Evolutionary conservation across 30 jellyfish, hydroid and myxozoan genomes (phyloP).

Genomic region (Haliclystus octoradiatus): DNA sequence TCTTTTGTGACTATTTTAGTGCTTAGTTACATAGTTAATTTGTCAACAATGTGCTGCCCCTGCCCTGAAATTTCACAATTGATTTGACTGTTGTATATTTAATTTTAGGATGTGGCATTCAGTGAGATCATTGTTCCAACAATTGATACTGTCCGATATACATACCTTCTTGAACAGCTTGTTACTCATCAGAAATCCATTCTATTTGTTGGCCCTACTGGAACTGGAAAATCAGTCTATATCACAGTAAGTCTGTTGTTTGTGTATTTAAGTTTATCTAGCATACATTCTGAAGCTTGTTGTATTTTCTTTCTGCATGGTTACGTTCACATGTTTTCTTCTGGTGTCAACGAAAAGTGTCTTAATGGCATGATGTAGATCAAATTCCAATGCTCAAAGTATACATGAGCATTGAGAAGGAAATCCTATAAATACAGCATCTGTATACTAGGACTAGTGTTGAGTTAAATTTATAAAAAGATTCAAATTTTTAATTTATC

Average conservation of each 20-base stretch:
- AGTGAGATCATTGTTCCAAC: conserved; percentile 96
- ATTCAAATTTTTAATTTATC: no score
- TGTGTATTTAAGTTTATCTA: not conserved
- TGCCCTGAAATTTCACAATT: no score
- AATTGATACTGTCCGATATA: conserved; percentile 90
- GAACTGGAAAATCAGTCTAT: conserved; percentile 98
- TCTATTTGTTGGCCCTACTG: conserved; percentile 95
- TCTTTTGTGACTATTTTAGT: no score
- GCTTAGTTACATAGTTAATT: no score
- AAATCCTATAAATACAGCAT: no score
- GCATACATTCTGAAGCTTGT: not conserved
- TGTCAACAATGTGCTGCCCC: no score
- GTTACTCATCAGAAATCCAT: conserved; percentile 75
- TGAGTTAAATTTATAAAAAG: no score
- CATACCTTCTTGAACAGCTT: conserved; percentile 74
- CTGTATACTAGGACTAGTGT: no score
- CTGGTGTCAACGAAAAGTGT: not conserved
- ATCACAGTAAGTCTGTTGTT: conserved; percentile 58
- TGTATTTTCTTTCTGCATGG: not conserved
- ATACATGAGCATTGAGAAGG: no score
- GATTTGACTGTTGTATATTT: not conserved
- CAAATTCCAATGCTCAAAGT: no score
- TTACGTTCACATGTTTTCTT: not conserved
- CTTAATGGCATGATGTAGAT: not conserved
- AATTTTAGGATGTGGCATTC: conserved; percentile 61